phyloP scores from a whole-genome alignment of 2,113 vertebrate genomes.

The Tauraco erythrolophus region DNA sequence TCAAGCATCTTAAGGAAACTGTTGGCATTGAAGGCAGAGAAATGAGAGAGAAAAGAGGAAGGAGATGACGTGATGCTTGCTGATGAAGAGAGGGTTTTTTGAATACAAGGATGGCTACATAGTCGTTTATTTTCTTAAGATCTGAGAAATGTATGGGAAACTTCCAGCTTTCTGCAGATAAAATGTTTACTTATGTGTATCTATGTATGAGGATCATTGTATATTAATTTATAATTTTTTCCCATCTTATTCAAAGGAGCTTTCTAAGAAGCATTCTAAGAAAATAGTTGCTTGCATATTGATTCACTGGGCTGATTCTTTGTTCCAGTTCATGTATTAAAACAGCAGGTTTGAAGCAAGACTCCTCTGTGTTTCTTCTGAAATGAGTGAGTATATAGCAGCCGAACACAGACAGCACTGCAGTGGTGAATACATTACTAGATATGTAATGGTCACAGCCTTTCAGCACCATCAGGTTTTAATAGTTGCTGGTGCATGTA shows the following conservation, averaged over 20 bases:
- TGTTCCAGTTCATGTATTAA: neutral
- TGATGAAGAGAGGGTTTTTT: neutral
- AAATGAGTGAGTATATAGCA: neutral
- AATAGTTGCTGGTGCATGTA: neutral
- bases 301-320: neutral
- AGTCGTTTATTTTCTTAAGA: neutral
- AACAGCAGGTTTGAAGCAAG: neutral
- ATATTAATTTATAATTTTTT: neutral
- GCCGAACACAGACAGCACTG: neutral
- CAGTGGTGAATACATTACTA: neutral
- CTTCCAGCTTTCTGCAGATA: neutral
- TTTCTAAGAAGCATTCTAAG: neutral
- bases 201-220: neutral
- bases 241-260: neutral
- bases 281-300: neutral
- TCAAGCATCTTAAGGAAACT: neutral
- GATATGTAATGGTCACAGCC: neutral
- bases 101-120: accelerated
- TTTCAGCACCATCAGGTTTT: constrained; percentile 15
- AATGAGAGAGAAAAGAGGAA: neutral
- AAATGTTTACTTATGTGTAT: neutral
- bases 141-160: neutral
- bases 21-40: neutral
- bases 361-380: neutral
- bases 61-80: neutral